Conservation (phyloP, 2,888 invertebrate genomes). For the Caenorhabditis sp. region DNA sequence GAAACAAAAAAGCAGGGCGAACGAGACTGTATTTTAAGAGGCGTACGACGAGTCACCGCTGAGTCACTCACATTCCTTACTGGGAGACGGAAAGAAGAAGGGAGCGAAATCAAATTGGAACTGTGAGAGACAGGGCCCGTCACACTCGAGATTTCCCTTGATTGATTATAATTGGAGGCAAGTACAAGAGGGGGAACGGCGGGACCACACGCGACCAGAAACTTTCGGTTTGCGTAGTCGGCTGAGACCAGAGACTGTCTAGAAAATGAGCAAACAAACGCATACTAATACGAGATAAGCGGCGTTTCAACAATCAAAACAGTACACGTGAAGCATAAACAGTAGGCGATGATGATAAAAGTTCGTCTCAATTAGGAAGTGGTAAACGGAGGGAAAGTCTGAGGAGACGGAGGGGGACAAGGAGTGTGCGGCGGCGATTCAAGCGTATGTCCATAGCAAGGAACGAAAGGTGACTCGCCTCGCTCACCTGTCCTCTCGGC, state of each 20-base stretch:
- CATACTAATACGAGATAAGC: conserved; percentile 23
- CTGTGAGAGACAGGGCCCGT: background rate
- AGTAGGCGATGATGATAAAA: conserved; percentile 1
- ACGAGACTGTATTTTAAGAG: background rate
- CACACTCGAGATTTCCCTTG: conserved; percentile 5
- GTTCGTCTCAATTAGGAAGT: conserved; percentile 15
- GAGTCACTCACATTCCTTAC: conserved; percentile 4
- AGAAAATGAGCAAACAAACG: conserved; percentile 42
- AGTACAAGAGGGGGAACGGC: no score
- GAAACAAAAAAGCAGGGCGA: background rate
- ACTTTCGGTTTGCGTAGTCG: background rate
- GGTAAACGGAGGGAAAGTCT: conserved; percentile 11
- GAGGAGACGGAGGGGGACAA: conserved; percentile 36
- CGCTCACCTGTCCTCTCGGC: conserved; percentile 47
- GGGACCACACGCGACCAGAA: conserved; percentile 31
- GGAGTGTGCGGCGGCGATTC: conserved; percentile 35
- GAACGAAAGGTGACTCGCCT: conserved; percentile 45
- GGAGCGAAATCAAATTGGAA: background rate
- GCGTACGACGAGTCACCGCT: background rate
- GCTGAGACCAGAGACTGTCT: conserved; percentile 16
- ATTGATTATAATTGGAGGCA: background rate
- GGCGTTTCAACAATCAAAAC: conserved; percentile 6
- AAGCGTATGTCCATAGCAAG: conserved; percentile 44
- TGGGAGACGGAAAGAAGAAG: background rate
- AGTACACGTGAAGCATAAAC: conserved; percentile 7